These are phyloP conservation scores for Calycopis cecrops DNA, from an alignment of 1,140 invertebrate genomes.

Conservation along the genomic window DNA sequence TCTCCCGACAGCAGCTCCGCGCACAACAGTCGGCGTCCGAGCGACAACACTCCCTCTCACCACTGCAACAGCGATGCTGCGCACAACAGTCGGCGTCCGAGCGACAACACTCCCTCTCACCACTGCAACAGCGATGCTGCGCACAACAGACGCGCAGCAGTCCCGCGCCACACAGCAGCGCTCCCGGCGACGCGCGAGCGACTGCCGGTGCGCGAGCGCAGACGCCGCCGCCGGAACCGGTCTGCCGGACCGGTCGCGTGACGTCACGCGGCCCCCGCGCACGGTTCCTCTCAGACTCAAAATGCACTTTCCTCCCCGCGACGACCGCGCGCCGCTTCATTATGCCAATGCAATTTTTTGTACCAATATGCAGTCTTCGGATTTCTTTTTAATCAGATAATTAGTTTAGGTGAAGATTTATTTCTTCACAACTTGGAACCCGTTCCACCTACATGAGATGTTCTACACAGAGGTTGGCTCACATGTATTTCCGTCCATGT, in stretches of 20 bases:
- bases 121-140: background rate
- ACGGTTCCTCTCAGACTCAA: slow-evolving; percentile 1
- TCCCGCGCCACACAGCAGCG: background rate
- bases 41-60: background rate
- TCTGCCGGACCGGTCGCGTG: slow-evolving; percentile 13
- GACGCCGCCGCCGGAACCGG: background rate
- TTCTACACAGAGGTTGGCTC: too few relatives aligned
- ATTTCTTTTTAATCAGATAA: too few relatives aligned
- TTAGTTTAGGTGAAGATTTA: too few relatives aligned
- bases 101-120: background rate
- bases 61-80: background rate
- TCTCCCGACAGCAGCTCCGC: slow-evolving; percentile 31
- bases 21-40: background rate
- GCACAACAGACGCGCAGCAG: background rate
- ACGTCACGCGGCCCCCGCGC: slow-evolving; percentile 15
- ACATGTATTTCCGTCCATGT: too few relatives aligned
- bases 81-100: background rate
- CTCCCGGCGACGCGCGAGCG: too few relatives aligned
- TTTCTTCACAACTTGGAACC: too few relatives aligned
- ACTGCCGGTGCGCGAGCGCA: background rate
- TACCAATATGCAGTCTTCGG: too few relatives aligned
- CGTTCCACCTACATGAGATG: too few relatives aligned
- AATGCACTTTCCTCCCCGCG: background rate
- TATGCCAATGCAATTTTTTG: too few relatives aligned
- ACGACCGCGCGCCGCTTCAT: too few relatives aligned